Evolutionary conservation across 2,113 vertebrate genomes (phyloP), one percentile per base, ranked within the genome.

Genomic region (Aspidoscelis tigris): DNA sequence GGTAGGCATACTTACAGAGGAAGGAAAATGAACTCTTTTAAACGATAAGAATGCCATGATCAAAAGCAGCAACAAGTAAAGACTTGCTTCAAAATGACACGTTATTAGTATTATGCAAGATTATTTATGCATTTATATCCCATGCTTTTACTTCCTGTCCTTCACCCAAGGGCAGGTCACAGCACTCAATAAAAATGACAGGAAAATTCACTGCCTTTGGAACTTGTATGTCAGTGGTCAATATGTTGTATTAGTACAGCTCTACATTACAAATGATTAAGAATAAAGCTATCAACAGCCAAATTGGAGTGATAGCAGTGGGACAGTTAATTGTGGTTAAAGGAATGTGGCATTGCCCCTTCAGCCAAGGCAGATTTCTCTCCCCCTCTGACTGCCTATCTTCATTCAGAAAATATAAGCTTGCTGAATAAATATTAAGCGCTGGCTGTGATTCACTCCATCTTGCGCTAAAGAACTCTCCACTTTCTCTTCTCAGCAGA

Each of bases 11-110:
- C 65, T 73, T 89, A 86, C 85, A 90, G 89, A 87, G 88, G 88
- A 22, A 89, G 90, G 85, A 90, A 90, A 81, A 93, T 91, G 82
- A 86, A 87, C 82, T 65, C 89, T 70, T 87, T 87, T n/a, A 92
- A 87, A 88, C 89, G 89, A 12, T 84, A 70, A 78, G 82, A 77
- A 44, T 7, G 73, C 21, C 7, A 43, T 58, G 8, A 65, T 55
- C 50, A 80, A 83, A 81, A 86, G 66, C 77, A 24, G 18, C 86
- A 86, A 55, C 0, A 0, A 10, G 86, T 87, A n/a, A 80, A 50
- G 44, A 50, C 26, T 41, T 83, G 74, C 43, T 74, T 9, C 44
- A 68, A 6, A 86, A 65, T n/a, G 33, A 22, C 8, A 64, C 22
- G 47, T 58, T 55, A 58, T 12, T 58, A 58, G 65, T 21, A 4